Percentiles rank a stretch among this genome's conserved stretches.
phyloP scores from a whole-genome alignment of 1,140 invertebrate species.

The Drosophila guanche region DNA sequence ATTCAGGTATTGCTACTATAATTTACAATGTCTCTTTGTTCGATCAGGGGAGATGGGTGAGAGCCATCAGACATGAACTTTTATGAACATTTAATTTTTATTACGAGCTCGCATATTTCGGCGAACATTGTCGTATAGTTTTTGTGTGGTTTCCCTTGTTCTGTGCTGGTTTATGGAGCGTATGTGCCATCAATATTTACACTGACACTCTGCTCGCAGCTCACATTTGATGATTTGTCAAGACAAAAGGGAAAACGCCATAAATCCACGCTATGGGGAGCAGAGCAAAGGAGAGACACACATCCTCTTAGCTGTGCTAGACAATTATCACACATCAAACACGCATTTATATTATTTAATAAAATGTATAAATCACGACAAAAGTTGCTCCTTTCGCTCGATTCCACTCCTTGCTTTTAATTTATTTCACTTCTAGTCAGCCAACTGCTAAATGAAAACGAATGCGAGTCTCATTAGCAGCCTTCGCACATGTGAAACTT shows the following conservation, averaged over 20 bases:
- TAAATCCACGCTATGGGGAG: background rate
- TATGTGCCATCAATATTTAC: slow-evolving; percentile 66
- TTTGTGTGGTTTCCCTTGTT: slow-evolving; percentile 24
- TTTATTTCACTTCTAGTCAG: slow-evolving; percentile 55
- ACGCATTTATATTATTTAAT: slow-evolving; percentile 35
- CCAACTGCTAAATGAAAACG: slow-evolving; percentile 68
- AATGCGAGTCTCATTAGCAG: slow-evolving; percentile 71
- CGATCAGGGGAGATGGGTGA: slow-evolving; percentile 39
- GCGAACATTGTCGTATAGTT: slow-evolving; percentile 57
- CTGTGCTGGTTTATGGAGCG: slow-evolving; percentile 63
- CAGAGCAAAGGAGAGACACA: no score
- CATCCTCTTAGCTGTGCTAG: background rate
- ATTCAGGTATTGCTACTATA: slow-evolving; percentile 47
- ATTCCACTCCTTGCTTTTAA: slow-evolving; percentile 45
- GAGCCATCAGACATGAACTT: slow-evolving; percentile 21
- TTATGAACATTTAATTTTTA: slow-evolving; percentile 68
- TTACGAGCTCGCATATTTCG: slow-evolving; percentile 57
- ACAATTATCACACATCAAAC: slow-evolving; percentile 41
- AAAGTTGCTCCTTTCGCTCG: slow-evolving; percentile 15
- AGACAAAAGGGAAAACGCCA: slow-evolving; percentile 3
- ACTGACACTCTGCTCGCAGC: slow-evolving; percentile 22
- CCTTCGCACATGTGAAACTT: slow-evolving; percentile 70
- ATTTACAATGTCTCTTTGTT: slow-evolving; percentile 58
- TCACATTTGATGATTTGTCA: slow-evolving; percentile 47
- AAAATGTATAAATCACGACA: slow-evolving; percentile 64